A percentile compares a stretch with the other conserved stretches of the same genome.
These are phyloP conservation scores for Elegia similella DNA, from an alignment of 2,888 invertebrate species.

Conservation along the genomic window DNA sequence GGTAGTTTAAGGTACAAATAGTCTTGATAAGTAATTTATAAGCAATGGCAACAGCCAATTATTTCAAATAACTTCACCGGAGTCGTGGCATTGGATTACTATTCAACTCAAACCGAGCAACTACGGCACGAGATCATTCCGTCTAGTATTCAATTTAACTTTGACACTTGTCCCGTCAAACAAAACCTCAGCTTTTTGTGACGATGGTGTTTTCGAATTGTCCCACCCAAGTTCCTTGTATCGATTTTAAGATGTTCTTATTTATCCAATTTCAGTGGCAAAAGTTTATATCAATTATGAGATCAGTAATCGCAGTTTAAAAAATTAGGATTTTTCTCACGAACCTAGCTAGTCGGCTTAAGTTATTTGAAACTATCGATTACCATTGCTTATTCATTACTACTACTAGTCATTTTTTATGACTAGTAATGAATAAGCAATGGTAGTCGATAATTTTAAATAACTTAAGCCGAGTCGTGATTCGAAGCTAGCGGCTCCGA, in stretches of 20 bases:
- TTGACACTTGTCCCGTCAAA: conserved; percentile 76
- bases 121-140: conserved; percentile 72
- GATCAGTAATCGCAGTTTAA: no score
- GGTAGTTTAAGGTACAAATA: conserved; percentile 32
- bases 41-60: conserved; percentile 66
- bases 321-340: no score
- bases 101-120: conserved; percentile 66
- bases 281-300: no score
- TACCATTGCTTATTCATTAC: no score
- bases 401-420: no score
- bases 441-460: no score
- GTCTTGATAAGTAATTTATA: conserved; percentile 55
- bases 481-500: no score
- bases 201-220: conserved; percentile 46
- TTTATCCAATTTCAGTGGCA: background rate
- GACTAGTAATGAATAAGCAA: no score
- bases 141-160: conserved; percentile 81
- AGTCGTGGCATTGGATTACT: conserved; percentile 78
- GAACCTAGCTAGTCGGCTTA: no score
- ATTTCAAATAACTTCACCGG: conserved; percentile 67
- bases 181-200: conserved; percentile 70
- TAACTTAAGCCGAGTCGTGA: no score
- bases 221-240: background rate
- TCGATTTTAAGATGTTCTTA: no score
- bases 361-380: no score